Evolutionary conservation across 1,140 invertebrate genomes (phyloP).

Genomic region (Microplitis demolitor): DNA sequence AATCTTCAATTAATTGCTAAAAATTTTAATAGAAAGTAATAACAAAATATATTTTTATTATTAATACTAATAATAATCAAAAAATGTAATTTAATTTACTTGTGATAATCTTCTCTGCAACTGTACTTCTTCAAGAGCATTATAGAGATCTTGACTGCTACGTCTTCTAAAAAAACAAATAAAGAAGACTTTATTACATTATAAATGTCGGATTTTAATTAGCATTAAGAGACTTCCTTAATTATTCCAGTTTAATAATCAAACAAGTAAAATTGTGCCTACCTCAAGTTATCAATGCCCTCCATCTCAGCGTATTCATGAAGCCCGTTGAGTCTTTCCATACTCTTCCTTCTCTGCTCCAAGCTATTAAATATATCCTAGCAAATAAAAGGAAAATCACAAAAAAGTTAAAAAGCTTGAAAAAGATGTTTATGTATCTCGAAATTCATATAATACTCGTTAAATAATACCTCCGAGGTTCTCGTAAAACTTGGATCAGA

Average conservation of each 20-base stretch:
- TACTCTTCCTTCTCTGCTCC: conserved; percentile 54
- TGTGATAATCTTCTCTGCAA: conserved; percentile 50
- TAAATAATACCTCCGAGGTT: conserved; percentile 54
- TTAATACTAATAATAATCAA: background rate
- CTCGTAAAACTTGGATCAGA: conserved; percentile 57
- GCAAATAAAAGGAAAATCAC: conserved; percentile 1
- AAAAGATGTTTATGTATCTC: background rate
- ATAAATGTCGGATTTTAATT: conserved; percentile 7
- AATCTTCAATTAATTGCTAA: conserved; percentile 44
- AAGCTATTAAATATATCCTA: conserved; percentile 59
- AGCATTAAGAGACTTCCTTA: background rate
- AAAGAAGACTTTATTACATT: background rate
- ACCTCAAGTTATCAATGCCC: conserved; percentile 43
- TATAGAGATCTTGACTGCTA: conserved; percentile 48
- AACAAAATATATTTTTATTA: background rate
- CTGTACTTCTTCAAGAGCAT: conserved; percentile 49
- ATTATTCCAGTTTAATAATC: background rate
- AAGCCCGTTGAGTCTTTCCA: conserved; percentile 52
- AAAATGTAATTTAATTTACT: conserved; percentile 28
- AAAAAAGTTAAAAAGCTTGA: too few relatives aligned
- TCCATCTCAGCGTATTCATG: conserved; percentile 49
- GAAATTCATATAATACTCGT: background rate
- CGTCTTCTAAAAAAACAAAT: conserved; percentile 35
- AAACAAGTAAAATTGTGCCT: background rate
- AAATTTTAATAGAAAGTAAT: background rate